phyloP scores from a whole-genome alignment of 2,888 invertebrate genomes.

The Eucriotettix oculatus region DNA sequence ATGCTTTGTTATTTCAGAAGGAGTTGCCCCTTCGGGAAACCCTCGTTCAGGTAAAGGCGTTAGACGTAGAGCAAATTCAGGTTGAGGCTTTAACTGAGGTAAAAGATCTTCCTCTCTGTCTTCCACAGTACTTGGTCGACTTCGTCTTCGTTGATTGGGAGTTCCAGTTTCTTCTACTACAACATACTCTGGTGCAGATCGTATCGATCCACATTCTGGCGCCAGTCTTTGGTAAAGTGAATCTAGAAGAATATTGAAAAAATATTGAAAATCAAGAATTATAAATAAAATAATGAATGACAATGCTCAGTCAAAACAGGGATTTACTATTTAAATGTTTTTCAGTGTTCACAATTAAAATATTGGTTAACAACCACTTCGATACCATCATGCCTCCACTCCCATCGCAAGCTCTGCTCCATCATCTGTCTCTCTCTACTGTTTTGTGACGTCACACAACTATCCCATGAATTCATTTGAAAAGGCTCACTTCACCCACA shows the following conservation, averaged over 20 bases:
- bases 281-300: neutral
- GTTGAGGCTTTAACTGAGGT: conserved; percentile 63
- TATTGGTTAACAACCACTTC: too few relatives aligned
- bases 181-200: conserved; percentile 64
- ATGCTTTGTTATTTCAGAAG: conserved; percentile 72
- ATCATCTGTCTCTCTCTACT: too few relatives aligned
- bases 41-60: conserved; percentile 54
- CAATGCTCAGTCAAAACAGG: neutral
- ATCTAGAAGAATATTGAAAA: neutral
- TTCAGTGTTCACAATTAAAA: neutral
- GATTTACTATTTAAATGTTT: neutral
- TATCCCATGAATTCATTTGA: too few relatives aligned
- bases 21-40: conserved; percentile 61
- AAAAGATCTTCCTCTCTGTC: conserved; percentile 56
- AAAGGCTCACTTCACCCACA: too few relatives aligned
- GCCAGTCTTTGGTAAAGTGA: conserved; percentile 28
- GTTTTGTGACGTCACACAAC: too few relatives aligned
- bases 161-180: conserved; percentile 16
- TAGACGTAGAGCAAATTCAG: conserved; percentile 68
- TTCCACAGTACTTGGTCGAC: conserved; percentile 31
- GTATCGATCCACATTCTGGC: conserved; percentile 58
- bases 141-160: conserved; percentile 13
- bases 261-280: neutral
- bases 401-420: too few relatives aligned
- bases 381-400: too few relatives aligned